A percentile compares a stretch with the other conserved stretches of the same genome.
These are phyloP conservation scores for Lycia hirtaria DNA, from an alignment of 2,888 invertebrate genomes.

Conservation along the genomic window DNA sequence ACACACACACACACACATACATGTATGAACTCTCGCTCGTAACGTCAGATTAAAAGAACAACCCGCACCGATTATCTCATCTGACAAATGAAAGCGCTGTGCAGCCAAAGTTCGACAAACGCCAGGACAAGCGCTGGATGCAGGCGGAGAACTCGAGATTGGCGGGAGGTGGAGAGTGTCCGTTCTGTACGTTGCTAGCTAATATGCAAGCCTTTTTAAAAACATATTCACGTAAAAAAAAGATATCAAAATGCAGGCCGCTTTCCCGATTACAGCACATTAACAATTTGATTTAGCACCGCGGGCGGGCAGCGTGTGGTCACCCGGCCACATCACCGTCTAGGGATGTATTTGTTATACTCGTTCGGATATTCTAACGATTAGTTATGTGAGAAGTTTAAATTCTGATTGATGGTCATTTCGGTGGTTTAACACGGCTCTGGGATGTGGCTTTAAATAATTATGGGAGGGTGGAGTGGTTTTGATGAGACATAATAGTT, in stretches of 20 bases:
- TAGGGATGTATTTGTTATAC: conserved; percentile 45
- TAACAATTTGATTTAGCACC: conserved; percentile 11
- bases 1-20: too few relatives aligned
- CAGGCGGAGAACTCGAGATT: too few relatives aligned
- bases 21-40: too few relatives aligned
- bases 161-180: too few relatives aligned
- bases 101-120: too few relatives aligned
- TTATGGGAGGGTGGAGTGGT: neutral
- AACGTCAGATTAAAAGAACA: too few relatives aligned
- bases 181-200: too few relatives aligned
- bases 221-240: neutral
- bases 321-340: conserved; percentile 13
- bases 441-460: neutral
- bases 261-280: neutral
- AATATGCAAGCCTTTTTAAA: neutral
- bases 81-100: too few relatives aligned
- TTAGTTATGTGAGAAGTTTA: conserved; percentile 57
- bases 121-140: too few relatives aligned
- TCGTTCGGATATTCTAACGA: conserved; percentile 50
- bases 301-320: conserved; percentile 8
- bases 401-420: conserved; percentile 54
- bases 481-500: too few relatives aligned
- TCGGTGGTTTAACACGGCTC: neutral
- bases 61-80: too few relatives aligned
- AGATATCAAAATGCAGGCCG: neutral